Evolutionary conservation across 2,113 vertebrate species (phyloP).

Genomic region (Phycodurus eques): DNA sequence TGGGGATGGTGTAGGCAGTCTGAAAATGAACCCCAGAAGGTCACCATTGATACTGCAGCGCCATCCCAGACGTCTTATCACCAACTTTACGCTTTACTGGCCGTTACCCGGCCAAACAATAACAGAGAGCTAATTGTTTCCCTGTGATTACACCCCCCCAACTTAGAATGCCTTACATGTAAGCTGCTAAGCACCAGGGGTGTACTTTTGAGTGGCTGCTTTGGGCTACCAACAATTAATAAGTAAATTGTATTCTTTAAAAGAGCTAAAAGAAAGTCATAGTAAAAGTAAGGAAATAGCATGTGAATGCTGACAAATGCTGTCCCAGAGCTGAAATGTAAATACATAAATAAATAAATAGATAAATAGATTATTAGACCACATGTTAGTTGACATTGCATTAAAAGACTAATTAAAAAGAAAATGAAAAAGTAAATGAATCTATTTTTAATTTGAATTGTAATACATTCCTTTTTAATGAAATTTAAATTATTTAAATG

Average conservation of each 20-base stretch:
- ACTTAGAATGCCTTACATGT: constrained; percentile 53
- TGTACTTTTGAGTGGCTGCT: not conserved
- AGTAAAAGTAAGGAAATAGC: no score
- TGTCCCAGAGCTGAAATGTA: not conserved
- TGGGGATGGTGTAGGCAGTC: constrained; percentile 98
- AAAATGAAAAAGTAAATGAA: no score
- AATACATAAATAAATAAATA: not conserved
- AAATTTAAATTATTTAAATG: no score
- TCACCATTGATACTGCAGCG: constrained; percentile 72
- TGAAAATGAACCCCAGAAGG: constrained; percentile 72
- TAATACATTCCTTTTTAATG: no score
- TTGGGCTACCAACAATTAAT: constrained; percentile 20
- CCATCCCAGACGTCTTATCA: constrained; percentile 59
- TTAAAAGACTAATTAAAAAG: no score
- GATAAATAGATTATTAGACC: not conserved
- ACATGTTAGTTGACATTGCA: no score
- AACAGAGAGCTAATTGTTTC: constrained; percentile 70
- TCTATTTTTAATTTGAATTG: no score
- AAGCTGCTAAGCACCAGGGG: constrained; percentile 44
- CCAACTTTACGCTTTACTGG: constrained; percentile 54
- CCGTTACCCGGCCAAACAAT: constrained; percentile 55
- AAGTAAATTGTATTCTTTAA: not conserved
- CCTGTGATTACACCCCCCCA: constrained; percentile 57
- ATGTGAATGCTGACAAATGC: not conserved
- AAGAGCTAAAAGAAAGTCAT: not conserved